phyloP scores from a whole-genome alignment of 2,888 invertebrate genomes.

The Dyspetes luteomarginatus region DNA sequence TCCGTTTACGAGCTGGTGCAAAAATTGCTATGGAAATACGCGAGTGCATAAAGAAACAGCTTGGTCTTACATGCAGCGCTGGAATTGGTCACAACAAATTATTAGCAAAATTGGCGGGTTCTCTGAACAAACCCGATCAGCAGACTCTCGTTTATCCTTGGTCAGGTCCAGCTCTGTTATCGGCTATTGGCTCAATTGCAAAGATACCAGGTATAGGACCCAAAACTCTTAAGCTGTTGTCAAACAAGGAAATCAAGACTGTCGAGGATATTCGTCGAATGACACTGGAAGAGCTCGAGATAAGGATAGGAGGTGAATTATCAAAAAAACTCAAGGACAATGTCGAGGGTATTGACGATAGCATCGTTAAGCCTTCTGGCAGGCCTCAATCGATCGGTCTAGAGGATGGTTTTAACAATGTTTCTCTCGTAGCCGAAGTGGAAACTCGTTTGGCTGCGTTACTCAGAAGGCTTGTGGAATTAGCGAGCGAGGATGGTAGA shows the following conservation, averaged over 20 bases:
- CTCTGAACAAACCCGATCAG: constrained; percentile 91
- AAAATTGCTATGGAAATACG: constrained; percentile 91
- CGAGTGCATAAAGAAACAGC: constrained; percentile 87
- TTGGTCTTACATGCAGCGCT: constrained; percentile 91
- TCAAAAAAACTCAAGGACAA: constrained; percentile 89
- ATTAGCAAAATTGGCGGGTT: constrained; percentile 91
- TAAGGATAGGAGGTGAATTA: constrained; percentile 87
- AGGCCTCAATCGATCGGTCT: constrained; percentile 92
- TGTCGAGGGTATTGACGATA: constrained; percentile 90
- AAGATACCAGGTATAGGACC: constrained; percentile 91
- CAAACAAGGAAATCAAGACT: constrained; percentile 86
- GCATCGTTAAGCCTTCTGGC: constrained; percentile 89
- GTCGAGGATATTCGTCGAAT: constrained; percentile 89
- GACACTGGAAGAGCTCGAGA: constrained; percentile 85
- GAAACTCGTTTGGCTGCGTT: constrained; percentile 89
- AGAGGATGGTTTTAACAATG: constrained; percentile 91
- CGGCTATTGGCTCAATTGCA: constrained; percentile 86
- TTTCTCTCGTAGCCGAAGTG: constrained; percentile 90
- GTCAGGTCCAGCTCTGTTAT: constrained; percentile 87
- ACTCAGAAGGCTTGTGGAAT: constrained; percentile 88
- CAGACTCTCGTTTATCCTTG: constrained; percentile 92
- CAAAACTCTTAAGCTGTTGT: constrained; percentile 86
- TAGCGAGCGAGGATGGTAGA: constrained; percentile 91
- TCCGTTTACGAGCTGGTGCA: constrained; percentile 88
- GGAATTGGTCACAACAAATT: constrained; percentile 94